Conservation (phyloP, 2,113 vertebrate genomes). For the Sturnira hondurensis region DNA sequence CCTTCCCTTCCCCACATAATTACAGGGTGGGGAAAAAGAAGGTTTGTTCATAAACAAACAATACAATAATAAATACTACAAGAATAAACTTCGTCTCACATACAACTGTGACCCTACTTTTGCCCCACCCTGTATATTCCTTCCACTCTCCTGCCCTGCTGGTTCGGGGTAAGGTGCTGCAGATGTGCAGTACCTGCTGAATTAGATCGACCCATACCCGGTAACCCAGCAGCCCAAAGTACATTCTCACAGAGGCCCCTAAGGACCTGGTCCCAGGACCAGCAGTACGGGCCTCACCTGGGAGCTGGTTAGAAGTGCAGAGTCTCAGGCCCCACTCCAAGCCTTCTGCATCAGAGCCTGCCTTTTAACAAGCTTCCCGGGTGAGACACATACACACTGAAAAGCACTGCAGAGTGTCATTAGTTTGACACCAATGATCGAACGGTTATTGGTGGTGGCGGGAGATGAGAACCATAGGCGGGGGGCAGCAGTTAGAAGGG, state of each 20-base stretch:
- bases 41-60: neutral
- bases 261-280: neutral
- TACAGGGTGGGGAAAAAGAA: neutral
- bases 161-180: neutral
- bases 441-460: neutral
- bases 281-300: neutral
- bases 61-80: neutral
- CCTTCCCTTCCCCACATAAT: neutral
- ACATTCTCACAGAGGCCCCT: neutral
- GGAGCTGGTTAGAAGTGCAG: neutral
- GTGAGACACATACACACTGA: neutral
- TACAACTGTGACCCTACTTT: neutral
- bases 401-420: neutral
- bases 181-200: neutral
- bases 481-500: neutral
- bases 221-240: neutral
- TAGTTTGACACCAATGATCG: neutral
- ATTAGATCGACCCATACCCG: neutral
- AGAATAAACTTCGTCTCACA: neutral
- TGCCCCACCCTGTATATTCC: neutral
- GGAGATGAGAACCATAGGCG: neutral
- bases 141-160: neutral
- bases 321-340: neutral
- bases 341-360: neutral
- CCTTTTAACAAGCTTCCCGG: neutral